phyloP scores from a whole-genome alignment of 2,888 invertebrate genomes.

The Ormyrus nitidulus region DNA sequence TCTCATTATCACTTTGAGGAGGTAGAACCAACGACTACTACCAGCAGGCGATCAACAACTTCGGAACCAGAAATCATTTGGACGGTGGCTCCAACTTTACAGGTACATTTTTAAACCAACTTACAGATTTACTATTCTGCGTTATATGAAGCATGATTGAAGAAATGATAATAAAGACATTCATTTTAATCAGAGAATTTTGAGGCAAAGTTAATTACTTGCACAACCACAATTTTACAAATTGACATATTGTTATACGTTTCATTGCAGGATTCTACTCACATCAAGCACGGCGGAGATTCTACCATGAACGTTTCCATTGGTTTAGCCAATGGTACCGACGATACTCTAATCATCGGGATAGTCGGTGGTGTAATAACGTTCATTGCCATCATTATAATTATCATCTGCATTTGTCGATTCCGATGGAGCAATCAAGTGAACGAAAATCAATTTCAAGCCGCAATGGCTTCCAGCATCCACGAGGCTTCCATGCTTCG shows the following conservation, averaged over 20 bases:
- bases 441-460: conserved; percentile 69
- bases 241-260: background rate
- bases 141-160: no score
- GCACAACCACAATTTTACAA: background rate
- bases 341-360: conserved; percentile 95
- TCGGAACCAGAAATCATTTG: conserved; percentile 93
- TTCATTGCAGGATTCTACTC: conserved; percentile 72
- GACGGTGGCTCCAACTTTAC: conserved; percentile 86
- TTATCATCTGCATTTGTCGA: conserved; percentile 92
- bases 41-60: conserved; percentile 77
- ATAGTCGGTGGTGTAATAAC: conserved; percentile 95
- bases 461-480: conserved; percentile 69
- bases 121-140: no score
- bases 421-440: conserved; percentile 80
- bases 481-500: conserved; percentile 72
- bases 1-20: conserved; percentile 74
- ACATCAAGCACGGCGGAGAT: conserved; percentile 71
- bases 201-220: no score
- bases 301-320: conserved; percentile 67
- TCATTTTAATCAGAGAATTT: no score
- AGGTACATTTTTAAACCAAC: conserved; percentile 23
- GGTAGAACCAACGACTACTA: conserved; percentile 75
- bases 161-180: no score
- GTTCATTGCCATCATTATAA: conserved; percentile 91
- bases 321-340: conserved; percentile 83